Base-by-base conservation (phyloP, 2,888 invertebrate genomes). In the Scaptomyza reducta region DNA sequence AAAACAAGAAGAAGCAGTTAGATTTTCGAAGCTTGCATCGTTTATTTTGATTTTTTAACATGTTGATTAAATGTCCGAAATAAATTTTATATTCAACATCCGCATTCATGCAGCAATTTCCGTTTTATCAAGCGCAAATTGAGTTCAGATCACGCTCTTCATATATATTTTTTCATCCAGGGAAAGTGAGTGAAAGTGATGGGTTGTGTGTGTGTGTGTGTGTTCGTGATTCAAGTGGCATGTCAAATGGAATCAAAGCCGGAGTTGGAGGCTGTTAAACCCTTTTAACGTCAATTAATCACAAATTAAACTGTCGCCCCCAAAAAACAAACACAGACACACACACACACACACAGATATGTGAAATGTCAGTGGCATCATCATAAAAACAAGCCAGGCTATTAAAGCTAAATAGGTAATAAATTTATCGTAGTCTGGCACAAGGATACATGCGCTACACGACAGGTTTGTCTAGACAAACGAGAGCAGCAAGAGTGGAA, bases 261-360 rank as follows among this genome's bases (percentile, higher is more conserved):
- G 33, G 55, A 44, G 41, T 45, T 13, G 57, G 61, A 47, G 66
- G 44, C 62, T 72, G 86, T 79, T 83, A 83, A 88, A 88, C 83
- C 88, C 83, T 84, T 84, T 84, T 86, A 84, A 88, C 87, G 88
- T 84, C 83, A 84, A 84, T 84, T 84, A 84, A 84, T 88, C 88
- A 83, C 88, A 84, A 84, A 84, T 84, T 84, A 84, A 84, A 79
- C 86, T 77, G 77, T 82, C 86, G 77, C 63, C 53, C 63, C 41
- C 62, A 72, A 57, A 59, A 35, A 45, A 49, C 35, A 55, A 14
- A 46, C 44, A 54, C 47, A 45, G 16, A 55, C 14, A 46, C 44
- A 54, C 47, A 45, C 18, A 42, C 22, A 57, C 22, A 38, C 18
- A 46, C 22, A 22, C 38, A 5, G 5, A 3, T 7, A 29, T 46